Evolutionary conservation across 2,888 invertebrate species (phyloP), one percentile per base, ranked within the genome.

Genomic region (Atethmia centrago): DNA sequence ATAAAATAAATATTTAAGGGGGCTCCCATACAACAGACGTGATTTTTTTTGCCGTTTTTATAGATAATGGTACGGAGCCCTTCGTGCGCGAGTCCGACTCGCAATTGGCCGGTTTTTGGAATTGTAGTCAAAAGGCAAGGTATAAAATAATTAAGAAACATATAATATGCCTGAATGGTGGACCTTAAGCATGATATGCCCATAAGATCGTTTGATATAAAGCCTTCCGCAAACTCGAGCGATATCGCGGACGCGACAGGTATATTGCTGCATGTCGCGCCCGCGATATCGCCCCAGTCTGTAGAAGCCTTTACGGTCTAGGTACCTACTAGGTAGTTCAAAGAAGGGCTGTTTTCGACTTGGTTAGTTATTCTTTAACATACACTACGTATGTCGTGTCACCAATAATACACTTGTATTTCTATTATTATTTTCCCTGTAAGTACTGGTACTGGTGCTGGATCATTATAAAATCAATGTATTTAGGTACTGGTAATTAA

Each of bases 321-420:
- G 12, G 12, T 12, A 14, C n/a, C n/a, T n/a, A n/a, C 31, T 65
- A 25, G 14, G 19, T 67, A 21, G 4, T 45, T 45, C 28, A 31
- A 14, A 40, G n/a, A 2, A 53, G n/a, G 25, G n/a, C n/a, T n/a
- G 47, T 40, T n/a, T 36, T 36, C 12, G 19, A 2, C 14, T 28
- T 53, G 7, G 58, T 72, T 70, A 7, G 9, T 51, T n/a, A n/a
- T 51, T 51, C n/a, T 31, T 16, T 36, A 28, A 51, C 42, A 42
- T 8, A n/a, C 4, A 49, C 36, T 64, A 36, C 21, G 7, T 47
- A n/a, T 19, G 14, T 66, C 16, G 21, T 49, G 16, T 67, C 16
- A 66, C n/a, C 10, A 66, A 47, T 36, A 25, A 62, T 19, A 45
- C 8, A 62, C 45, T 61, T n/a, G 21, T 62, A 62, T 21, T 28